Evolutionary conservation across 2,888 invertebrate species (phyloP).

Genomic region (Dryobota labecula): DNA sequence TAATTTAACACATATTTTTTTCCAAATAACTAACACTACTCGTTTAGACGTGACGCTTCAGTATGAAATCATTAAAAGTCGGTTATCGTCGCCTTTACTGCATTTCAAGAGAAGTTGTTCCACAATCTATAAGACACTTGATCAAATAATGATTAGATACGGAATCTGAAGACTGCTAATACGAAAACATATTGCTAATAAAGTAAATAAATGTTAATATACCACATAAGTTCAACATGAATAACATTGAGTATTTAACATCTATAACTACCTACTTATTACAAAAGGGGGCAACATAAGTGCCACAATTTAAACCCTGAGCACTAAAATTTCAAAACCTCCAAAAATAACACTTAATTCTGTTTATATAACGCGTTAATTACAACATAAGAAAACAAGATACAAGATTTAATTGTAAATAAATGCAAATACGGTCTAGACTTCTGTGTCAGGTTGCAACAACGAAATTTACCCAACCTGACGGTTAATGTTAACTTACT

Average conservation of each 20-base stretch:
- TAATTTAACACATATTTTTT: too few relatives aligned
- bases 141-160: conserved; percentile 25
- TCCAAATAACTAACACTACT: too few relatives aligned
- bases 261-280: conserved; percentile 4
- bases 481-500: conserved; percentile 42
- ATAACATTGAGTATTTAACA: not conserved
- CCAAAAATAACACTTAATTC: conserved; percentile 27
- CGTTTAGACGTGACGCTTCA: too few relatives aligned
- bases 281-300: conserved; percentile 11
- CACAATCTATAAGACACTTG: conserved; percentile 26
- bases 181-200: not conserved
- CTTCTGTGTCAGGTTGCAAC: conserved; percentile 54
- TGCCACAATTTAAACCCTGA: conserved; percentile 7
- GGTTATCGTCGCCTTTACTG: too few relatives aligned
- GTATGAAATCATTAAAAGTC: too few relatives aligned
- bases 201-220: conserved; percentile 7
- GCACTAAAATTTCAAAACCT: conserved; percentile 11
- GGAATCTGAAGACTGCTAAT: conserved; percentile 8
- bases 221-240: not conserved
- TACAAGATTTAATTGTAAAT: conserved; percentile 60
- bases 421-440: conserved; percentile 65
- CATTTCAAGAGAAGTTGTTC: conserved; percentile 13
- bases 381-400: conserved; percentile 45
- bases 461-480: conserved; percentile 45
- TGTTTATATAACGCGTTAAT: conserved; percentile 57